A percentile compares a stretch with the other conserved stretches of the same genome.
These are phyloP conservation scores for Caenorhabditis plicata DNA, from an alignment of 2,888 invertebrate genomes.

Conservation along the genomic window DNA sequence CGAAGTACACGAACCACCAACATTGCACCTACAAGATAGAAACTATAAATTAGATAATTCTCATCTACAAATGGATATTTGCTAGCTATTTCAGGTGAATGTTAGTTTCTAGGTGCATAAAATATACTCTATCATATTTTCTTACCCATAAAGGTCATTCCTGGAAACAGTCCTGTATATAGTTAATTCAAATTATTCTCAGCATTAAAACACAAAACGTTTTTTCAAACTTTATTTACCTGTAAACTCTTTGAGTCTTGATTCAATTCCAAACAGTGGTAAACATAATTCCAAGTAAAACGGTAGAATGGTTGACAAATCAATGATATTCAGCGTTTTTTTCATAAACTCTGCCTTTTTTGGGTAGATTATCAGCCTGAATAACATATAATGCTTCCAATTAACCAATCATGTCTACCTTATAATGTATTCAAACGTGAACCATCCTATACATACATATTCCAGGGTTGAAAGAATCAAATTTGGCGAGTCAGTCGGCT, in stretches of 20 bases:
- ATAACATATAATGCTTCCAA: not conserved
- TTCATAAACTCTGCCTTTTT: conserved; percentile 48
- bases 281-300: conserved; percentile 61
- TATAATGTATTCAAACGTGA: conserved; percentile 60
- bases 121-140: not conserved
- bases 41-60: not conserved
- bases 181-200: not conserved
- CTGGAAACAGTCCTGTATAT: conserved; percentile 15
- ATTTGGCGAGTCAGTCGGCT: conserved; percentile 58
- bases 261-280: conserved; percentile 52
- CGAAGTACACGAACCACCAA: conserved; percentile 63
- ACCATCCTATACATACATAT: conserved; percentile 64
- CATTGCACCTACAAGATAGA: conserved; percentile 58
- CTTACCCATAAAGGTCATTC: conserved; percentile 27
- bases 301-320: conserved; percentile 63
- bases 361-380: conserved; percentile 56
- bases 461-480: conserved; percentile 50
- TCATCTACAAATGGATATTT: not conserved
- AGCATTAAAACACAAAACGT: not conserved
- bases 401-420: conserved; percentile 18
- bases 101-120: conserved; percentile 11
- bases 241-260: conserved; percentile 58
- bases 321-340: conserved; percentile 60
- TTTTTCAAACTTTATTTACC: conserved; percentile 38
- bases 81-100: too few species aligned